Percentiles rank a stretch among this genome's conserved stretches.
These are phyloP conservation scores for Thermophis baileyi DNA, from an alignment of 2,113 vertebrate species.

Conservation along the genomic window DNA sequence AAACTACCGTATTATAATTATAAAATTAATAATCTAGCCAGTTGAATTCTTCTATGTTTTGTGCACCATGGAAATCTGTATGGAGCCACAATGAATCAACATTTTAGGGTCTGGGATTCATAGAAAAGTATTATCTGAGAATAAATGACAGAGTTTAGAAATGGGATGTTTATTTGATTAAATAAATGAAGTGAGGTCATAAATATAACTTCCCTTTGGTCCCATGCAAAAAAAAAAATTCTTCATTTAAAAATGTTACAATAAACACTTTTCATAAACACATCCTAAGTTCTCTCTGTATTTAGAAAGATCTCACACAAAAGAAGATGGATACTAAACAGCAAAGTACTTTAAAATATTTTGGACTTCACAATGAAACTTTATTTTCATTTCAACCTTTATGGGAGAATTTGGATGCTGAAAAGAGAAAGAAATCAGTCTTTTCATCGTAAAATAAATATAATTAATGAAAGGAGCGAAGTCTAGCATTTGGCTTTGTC, in stretches of 20 bases:
- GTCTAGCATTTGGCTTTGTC: not conserved
- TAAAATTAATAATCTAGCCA: slow-evolving; percentile 28
- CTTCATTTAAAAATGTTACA: not conserved
- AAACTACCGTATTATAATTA: slow-evolving; percentile 33
- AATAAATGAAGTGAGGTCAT: not conserved
- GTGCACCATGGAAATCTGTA: slow-evolving; percentile 23
- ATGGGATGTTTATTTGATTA: not conserved
- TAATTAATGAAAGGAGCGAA: not conserved
- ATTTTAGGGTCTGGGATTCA: not conserved
- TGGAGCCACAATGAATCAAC: slow-evolving; percentile 14
- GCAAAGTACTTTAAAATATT: not conserved
- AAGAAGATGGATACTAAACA: not conserved
- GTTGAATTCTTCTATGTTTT: slow-evolving; percentile 10
- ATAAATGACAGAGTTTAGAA: not conserved
- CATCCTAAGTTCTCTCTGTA: not conserved
- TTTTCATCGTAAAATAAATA: not conserved
- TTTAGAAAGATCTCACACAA: not conserved
- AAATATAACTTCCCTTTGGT: not conserved
- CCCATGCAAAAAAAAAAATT: not conserved
- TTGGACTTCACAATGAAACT: not conserved
- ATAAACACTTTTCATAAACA: not conserved
- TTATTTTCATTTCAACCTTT: not conserved
- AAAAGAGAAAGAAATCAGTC: not conserved
- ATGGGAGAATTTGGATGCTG: not conserved
- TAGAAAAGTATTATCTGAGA: fast-evolving